Evolutionary conservation across 2,888 invertebrate genomes (phyloP).

Genomic region (Limnephilus lunatus): DNA sequence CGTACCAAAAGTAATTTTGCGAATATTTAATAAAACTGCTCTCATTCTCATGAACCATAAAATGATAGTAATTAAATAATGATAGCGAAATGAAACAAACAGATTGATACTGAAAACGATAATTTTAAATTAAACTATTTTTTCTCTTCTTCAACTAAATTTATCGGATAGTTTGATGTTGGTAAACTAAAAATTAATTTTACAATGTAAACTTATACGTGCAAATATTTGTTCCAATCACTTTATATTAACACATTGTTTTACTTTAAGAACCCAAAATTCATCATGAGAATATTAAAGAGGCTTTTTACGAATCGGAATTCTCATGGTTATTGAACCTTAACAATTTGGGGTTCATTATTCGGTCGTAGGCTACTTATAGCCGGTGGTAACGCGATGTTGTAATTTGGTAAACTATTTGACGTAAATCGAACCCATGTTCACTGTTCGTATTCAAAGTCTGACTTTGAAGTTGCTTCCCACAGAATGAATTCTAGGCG

Average conservation of each 20-base stretch:
- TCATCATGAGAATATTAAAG: too few relatives aligned
- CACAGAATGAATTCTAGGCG: background rate
- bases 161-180: too few relatives aligned
- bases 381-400: background rate
- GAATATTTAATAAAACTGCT: background rate
- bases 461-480: background rate
- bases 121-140: too few relatives aligned
- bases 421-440: background rate
- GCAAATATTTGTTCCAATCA: too few relatives aligned
- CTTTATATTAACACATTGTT: too few relatives aligned
- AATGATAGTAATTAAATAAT: background rate
- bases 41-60: background rate
- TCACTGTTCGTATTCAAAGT: background rate
- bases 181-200: too few relatives aligned
- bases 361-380: background rate
- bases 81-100: background rate
- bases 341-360: background rate
- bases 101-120: too few relatives aligned
- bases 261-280: too few relatives aligned
- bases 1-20: background rate
- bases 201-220: too few relatives aligned
- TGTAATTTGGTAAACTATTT: background rate
- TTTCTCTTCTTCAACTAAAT: too few relatives aligned
- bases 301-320: too few relatives aligned
- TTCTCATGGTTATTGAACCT: background rate